Evolutionary conservation across 2,797 vertebrate genomes (phyloP).

Genomic region (Hyperoplus immaculatus): DNA sequence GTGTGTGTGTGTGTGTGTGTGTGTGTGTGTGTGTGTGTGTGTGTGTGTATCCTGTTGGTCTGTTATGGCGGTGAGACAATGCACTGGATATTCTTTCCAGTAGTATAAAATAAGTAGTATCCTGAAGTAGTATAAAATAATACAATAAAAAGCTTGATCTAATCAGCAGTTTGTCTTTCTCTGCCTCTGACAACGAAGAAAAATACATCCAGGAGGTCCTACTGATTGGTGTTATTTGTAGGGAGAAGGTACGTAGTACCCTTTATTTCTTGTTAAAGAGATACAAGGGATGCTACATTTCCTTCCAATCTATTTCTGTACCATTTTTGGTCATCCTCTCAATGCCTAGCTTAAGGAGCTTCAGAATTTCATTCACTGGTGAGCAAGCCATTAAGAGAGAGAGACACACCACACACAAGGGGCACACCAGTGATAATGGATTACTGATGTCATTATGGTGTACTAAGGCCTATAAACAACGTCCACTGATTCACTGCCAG

Average conservation of each 20-base stretch:
- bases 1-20: neutral
- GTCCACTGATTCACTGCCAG: slow-evolving; percentile 63
- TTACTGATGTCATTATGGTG: slow-evolving; percentile 75
- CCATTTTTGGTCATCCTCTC: neutral
- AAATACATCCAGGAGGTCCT: neutral
- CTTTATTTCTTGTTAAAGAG: neutral
- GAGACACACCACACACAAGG: slow-evolving; percentile 47
- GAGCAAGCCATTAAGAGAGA: slow-evolving; percentile 50
- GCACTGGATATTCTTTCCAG: slow-evolving; percentile 23
- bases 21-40: slow-evolving; percentile 10
- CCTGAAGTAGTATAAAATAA: too few species aligned
- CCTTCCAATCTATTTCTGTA: neutral
- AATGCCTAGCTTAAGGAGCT: slow-evolving; percentile 51
- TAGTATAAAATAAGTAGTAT: neutral
- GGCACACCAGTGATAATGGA: slow-evolving; percentile 71
- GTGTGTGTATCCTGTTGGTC: slow-evolving; percentile 50
- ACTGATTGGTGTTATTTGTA: neutral
- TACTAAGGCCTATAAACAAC: slow-evolving; percentile 68
- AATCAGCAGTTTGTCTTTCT: neutral
- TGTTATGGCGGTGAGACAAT: slow-evolving; percentile 31
- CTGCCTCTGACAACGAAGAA: neutral
- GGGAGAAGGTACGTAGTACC: neutral
- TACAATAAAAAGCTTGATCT: slow-evolving; percentile 1
- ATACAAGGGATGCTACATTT: neutral
- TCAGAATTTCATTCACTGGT: slow-evolving; percentile 61